Evolutionary conservation across 2,888 invertebrate species (phyloP).

Genomic region (Ischnus inquisitorius): DNA sequence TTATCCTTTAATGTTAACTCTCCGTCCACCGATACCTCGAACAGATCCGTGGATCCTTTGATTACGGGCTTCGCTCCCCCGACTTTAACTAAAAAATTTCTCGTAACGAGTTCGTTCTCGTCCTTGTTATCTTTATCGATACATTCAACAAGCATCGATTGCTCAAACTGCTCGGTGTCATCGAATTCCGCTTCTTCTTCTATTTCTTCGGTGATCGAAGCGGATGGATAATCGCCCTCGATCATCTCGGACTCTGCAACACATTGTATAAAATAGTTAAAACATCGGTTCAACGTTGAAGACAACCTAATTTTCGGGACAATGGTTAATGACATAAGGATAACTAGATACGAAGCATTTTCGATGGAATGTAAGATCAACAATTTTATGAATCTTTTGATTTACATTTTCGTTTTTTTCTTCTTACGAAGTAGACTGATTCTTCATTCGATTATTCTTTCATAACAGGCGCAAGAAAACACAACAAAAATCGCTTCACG

Average conservation of each 20-base stretch:
- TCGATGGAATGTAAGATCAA: constrained; percentile 11
- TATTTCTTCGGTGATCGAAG: constrained; percentile 24
- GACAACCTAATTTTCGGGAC: not conserved
- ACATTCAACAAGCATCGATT: constrained; percentile 18
- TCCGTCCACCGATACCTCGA: constrained; percentile 4
- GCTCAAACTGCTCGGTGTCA: constrained; percentile 19
- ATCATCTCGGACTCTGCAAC: constrained; percentile 53
- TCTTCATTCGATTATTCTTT: not conserved
- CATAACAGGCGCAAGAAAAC: not conserved
- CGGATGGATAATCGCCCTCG: constrained; percentile 35
- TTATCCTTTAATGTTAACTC: constrained; percentile 43
- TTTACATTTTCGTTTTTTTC: constrained; percentile 4
- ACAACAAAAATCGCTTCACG: not conserved
- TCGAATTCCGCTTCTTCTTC: constrained; percentile 19
- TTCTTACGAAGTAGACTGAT: not conserved
- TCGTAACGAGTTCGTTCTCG: not conserved
- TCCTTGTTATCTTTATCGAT: constrained; percentile 18
- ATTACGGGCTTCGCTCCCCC: not conserved
- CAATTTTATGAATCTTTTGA: constrained; percentile 31
- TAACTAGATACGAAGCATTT: constrained; percentile 6
- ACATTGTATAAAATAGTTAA: constrained; percentile 55
- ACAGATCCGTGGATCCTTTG: not conserved
- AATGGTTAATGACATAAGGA: not conserved
- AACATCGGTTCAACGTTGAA: constrained; percentile 38
- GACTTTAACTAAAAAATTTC: constrained; percentile 5